Evolutionary conservation across 2,113 vertebrate genomes (phyloP).

Genomic region (Felis chaus): DNA sequence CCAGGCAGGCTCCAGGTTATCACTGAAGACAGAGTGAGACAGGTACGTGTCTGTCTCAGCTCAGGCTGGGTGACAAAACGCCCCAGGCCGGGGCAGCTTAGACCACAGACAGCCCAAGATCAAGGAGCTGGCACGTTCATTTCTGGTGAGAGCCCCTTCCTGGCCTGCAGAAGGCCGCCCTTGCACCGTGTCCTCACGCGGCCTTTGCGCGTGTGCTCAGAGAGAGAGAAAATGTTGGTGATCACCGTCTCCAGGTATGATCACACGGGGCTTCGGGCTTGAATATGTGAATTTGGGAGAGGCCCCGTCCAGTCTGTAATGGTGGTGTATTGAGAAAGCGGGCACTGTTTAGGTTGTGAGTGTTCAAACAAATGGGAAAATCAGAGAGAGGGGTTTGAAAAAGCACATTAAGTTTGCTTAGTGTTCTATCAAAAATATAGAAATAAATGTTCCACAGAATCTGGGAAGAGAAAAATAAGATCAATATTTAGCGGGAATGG

Average conservation of each 20-base stretch:
- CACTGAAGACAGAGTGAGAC: not conserved
- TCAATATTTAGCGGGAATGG: too few species aligned
- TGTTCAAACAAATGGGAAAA: not conserved
- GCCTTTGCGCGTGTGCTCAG: not conserved
- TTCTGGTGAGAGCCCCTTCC: not conserved
- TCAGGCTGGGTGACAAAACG: not conserved
- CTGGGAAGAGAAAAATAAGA: not conserved
- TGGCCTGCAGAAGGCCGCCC: not conserved
- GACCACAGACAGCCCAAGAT: not conserved
- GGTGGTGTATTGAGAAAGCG: rapidly evolving
- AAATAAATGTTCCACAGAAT: not conserved
- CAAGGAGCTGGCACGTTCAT: not conserved
- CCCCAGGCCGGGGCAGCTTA: rapidly evolving
- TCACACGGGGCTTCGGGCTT: not conserved
- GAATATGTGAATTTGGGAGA: not conserved
- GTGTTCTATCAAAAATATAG: not conserved
- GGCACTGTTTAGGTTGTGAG: not conserved
- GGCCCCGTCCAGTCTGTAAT: rapidly evolving
- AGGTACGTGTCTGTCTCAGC: not conserved
- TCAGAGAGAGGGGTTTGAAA: too few species aligned
- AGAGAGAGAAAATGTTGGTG: too few species aligned
- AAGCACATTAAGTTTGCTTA: not conserved
- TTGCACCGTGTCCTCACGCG: not conserved
- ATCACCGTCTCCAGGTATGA: not conserved
- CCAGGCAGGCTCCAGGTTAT: too few species aligned